Conservation (phyloP, 2,113 vertebrate species). For the Leptodactylus fuscus region DNA sequence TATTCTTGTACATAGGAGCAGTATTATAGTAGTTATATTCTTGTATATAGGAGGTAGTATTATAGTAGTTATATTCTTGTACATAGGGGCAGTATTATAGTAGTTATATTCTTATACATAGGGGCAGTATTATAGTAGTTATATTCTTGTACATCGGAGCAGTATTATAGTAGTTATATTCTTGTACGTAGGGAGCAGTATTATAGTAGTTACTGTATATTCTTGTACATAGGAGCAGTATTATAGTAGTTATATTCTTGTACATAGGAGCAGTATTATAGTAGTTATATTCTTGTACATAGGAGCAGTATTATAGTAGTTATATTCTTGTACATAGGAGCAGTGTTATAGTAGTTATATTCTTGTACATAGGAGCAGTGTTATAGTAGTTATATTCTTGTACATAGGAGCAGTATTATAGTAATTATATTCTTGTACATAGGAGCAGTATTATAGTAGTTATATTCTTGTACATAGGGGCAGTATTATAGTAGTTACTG, state of each 20-base stretch:
- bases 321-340: not conserved
- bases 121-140: not conserved
- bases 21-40: not conserved
- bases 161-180: not conserved
- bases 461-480: too few relatives aligned
- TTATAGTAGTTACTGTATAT: too few relatives aligned
- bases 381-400: not conserved
- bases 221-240: not conserved
- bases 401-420: not conserved
- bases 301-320: not conserved
- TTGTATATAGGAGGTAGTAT: not conserved
- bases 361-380: not conserved
- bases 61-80: too few relatives aligned
- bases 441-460: too few relatives aligned
- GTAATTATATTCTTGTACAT: too few relatives aligned
- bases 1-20: too few relatives aligned
- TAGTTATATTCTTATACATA: too few relatives aligned
- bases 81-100: too few relatives aligned
- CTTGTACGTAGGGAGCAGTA: too few relatives aligned
- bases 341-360: not conserved
- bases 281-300: not conserved
- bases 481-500: too few relatives aligned
- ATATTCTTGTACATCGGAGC: not conserved
- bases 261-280: not conserved
- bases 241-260: not conserved